Percentiles rank a stretch among this genome's conserved stretches.
phyloP scores from a whole-genome alignment of 1,140 invertebrate genomes.

The Tetragonula clypearis region DNA sequence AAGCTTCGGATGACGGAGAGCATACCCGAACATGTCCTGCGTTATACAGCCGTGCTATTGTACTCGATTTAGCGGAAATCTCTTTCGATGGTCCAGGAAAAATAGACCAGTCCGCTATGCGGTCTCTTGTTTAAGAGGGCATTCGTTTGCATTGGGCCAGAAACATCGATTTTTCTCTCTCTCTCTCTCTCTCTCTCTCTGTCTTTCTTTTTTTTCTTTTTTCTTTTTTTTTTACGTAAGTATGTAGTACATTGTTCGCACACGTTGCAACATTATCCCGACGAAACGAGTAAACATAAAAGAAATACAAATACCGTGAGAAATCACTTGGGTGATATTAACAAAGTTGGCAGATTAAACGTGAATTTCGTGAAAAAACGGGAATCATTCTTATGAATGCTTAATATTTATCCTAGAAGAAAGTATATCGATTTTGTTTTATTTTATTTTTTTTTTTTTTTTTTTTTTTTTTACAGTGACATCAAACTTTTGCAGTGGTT shows the following conservation, averaged over 20 bases:
- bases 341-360: neutral
- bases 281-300: neutral
- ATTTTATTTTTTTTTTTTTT: too few relatives aligned
- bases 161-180: neutral
- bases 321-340: neutral
- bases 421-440: neutral
- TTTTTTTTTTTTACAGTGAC: neutral
- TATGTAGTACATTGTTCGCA: too few relatives aligned
- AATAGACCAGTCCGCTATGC: neutral
- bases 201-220: too few relatives aligned
- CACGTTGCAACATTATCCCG: neutral
- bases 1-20: constrained; percentile 94
- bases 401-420: too few relatives aligned
- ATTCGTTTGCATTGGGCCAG: neutral
- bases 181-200: neutral
- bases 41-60: constrained; percentile 45
- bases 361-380: neutral
- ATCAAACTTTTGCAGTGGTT: too few relatives aligned
- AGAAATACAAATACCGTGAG: neutral
- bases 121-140: neutral
- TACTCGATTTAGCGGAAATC: constrained; percentile 31
- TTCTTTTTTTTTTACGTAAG: too few relatives aligned
- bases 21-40: constrained; percentile 99
- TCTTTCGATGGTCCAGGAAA: neutral
- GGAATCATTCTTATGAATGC: too few relatives aligned